These are phyloP conservation scores for Hipposideros armiger DNA, from an alignment of 2,113 vertebrate genomes.

Conservation along the genomic window DNA sequence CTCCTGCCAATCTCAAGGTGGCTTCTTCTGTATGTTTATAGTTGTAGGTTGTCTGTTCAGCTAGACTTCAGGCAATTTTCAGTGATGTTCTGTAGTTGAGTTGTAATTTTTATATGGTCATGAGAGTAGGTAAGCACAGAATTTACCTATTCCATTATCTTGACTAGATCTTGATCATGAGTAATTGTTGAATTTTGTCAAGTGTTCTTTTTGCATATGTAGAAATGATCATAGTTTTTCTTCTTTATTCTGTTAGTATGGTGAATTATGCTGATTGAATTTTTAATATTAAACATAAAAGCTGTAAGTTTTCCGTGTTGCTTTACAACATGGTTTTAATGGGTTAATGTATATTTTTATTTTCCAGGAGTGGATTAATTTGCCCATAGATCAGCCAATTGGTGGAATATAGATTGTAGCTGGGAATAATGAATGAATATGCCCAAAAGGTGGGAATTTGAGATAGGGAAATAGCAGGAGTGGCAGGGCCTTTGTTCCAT, in stretches of 20 bases:
- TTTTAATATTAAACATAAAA: conserved; percentile 28
- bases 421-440: neutral
- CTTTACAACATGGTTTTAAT: conserved; percentile 17
- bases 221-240: conserved; percentile 24
- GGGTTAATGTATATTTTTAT: conserved; percentile 18
- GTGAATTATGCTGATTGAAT: neutral
- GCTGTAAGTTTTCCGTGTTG: neutral
- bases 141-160: no score
- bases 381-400: neutral
- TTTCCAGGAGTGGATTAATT: neutral
- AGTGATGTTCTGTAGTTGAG: no score
- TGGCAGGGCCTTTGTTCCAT: conserved; percentile 19
- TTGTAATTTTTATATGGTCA: no score
- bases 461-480: neutral
- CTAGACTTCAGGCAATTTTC: no score
- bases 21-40: no score
- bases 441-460: neutral
- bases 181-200: neutral
- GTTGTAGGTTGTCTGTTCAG: no score
- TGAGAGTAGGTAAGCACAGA: no score
- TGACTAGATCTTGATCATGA: no score
- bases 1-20: no score
- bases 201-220: conserved; percentile 27
- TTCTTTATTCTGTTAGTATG: conserved; percentile 9
- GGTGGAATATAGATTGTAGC: neutral